phyloP scores from a whole-genome alignment of 1,140 invertebrate genomes.

The Zaprionus ghesquierei region DNA sequence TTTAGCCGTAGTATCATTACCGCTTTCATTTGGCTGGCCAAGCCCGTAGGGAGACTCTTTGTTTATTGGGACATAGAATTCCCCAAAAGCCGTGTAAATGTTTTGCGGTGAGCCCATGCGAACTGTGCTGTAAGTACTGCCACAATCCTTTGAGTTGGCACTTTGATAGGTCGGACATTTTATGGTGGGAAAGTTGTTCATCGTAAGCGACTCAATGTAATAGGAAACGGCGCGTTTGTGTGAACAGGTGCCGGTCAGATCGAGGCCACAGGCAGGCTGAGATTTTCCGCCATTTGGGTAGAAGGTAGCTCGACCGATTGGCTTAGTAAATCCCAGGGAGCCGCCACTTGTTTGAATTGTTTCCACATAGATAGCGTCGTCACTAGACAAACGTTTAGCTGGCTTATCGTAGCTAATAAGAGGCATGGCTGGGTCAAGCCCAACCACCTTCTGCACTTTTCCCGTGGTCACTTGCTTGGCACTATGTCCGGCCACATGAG shows the following conservation, averaged over 20 bases:
- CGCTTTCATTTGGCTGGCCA: constrained; percentile 23
- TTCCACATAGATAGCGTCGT: constrained; percentile 88
- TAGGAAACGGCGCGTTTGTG: constrained; percentile 67
- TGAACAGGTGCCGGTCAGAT: constrained; percentile 79
- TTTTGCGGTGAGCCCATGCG: constrained; percentile 52
- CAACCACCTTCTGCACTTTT: constrained; percentile 78
- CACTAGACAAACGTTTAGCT: constrained; percentile 85
- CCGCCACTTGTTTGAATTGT: constrained; percentile 89
- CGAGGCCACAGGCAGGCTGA: constrained; percentile 85
- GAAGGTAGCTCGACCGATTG: constrained; percentile 57
- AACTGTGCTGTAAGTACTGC: constrained; percentile 53
- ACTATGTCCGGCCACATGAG: constrained; percentile 86
- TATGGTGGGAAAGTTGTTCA: constrained; percentile 50
- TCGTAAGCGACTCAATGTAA: constrained; percentile 65
- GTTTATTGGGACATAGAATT: constrained; percentile 64
- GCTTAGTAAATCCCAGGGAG: constrained; percentile 76
- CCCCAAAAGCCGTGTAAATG: constrained; percentile 36
- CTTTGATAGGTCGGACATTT: constrained; percentile 39
- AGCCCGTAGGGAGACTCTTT: constrained; percentile 44
- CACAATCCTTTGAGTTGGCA: constrained; percentile 59
- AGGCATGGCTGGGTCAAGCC: constrained; percentile 84
- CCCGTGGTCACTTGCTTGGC: constrained; percentile 79
- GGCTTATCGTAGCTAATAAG: constrained; percentile 82
- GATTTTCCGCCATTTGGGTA: constrained; percentile 59
- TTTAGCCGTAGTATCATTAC: constrained; percentile 1